Evolutionary conservation across 2,888 invertebrate genomes (phyloP).

Genomic region (Agapetus fuscipes): DNA sequence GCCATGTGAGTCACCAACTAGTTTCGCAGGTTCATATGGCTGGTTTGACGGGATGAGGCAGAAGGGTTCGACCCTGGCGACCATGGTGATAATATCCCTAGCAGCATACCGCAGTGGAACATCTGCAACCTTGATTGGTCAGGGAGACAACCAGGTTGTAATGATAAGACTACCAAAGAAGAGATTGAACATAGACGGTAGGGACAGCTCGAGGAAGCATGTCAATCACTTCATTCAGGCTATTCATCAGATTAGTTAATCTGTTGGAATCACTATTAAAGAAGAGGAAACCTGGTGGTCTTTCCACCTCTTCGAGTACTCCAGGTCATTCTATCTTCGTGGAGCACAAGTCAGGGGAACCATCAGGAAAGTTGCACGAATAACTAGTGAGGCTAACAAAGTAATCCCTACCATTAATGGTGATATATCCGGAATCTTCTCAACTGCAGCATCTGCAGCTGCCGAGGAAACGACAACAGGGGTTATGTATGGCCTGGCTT

Average conservation of each 20-base stretch:
- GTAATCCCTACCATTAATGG: not conserved
- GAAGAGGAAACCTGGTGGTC: slow-evolving; percentile 6
- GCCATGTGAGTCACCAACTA: no score
- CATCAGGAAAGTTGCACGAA: not conserved
- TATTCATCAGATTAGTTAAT: not conserved
- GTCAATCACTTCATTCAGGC: not conserved
- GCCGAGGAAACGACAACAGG: not conserved
- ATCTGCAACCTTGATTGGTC: slow-evolving; percentile 7
- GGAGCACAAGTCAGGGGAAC: slow-evolving; percentile 2
- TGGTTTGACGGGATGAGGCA: slow-evolving; percentile 7
- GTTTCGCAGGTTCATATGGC: not conserved
- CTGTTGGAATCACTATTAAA: slow-evolving; percentile 1
- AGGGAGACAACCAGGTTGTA: slow-evolving; percentile 12
- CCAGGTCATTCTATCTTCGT: not conserved
- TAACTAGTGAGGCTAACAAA: not conserved
- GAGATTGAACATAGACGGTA: not conserved
- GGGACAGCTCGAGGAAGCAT: no score
- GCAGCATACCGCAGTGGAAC: slow-evolving; percentile 8
- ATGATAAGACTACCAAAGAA: slow-evolving; percentile 7
- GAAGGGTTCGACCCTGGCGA: slow-evolving; percentile 11
- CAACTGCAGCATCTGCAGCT: slow-evolving; percentile 3
- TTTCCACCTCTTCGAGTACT: slow-evolving; percentile 1
- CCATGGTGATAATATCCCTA: slow-evolving; percentile 7
- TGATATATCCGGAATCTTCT: slow-evolving; percentile 2
- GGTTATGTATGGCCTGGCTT: not conserved